Conservation (phyloP, 2,797 vertebrate species). For the Chelmon rostratus region DNA sequence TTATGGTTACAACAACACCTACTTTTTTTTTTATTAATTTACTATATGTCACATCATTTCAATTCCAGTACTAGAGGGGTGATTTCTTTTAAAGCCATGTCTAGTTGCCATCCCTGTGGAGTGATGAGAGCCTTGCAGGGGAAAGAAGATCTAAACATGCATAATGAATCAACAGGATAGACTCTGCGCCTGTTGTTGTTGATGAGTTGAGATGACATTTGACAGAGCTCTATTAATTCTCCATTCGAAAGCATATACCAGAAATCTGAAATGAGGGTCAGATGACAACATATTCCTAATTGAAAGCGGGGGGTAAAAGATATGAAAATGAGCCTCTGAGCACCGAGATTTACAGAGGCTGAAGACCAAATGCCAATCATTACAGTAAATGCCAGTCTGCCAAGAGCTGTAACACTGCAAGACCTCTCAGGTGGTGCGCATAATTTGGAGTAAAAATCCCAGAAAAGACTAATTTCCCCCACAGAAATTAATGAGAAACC, state of each 20-base stretch:
- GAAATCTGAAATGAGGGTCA: conserved; percentile 60
- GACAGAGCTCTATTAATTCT: conserved; percentile 46
- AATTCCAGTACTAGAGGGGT: background rate
- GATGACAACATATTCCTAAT: conserved; percentile 52
- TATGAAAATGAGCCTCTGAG: conserved; percentile 57
- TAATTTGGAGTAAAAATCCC: conserved; percentile 26
- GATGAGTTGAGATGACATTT: conserved; percentile 58
- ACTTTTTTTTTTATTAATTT: conserved; percentile 19
- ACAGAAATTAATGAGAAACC: background rate
- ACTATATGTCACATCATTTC: conserved; percentile 20
- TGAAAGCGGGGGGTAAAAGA: conserved; percentile 30
- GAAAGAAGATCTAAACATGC: conserved; percentile 24
- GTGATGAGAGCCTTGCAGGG: conserved; percentile 15
- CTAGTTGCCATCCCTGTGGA: background rate
- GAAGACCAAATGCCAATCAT: conserved; percentile 71
- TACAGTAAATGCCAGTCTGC: conserved; percentile 71
- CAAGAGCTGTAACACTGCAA: conserved; percentile 39
- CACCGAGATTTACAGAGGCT: conserved; percentile 53
- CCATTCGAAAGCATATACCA: conserved; percentile 47
- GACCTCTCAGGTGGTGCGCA: conserved; percentile 42
- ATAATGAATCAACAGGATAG: conserved; percentile 32
- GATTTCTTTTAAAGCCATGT: background rate
- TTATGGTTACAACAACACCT: conserved; percentile 14
- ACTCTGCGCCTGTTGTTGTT: conserved; percentile 25
- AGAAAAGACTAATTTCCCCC: background rate